phyloP scores from a whole-genome alignment of 53 echinoderm and acorn worm species.

The Astropecten irregularis region DNA sequence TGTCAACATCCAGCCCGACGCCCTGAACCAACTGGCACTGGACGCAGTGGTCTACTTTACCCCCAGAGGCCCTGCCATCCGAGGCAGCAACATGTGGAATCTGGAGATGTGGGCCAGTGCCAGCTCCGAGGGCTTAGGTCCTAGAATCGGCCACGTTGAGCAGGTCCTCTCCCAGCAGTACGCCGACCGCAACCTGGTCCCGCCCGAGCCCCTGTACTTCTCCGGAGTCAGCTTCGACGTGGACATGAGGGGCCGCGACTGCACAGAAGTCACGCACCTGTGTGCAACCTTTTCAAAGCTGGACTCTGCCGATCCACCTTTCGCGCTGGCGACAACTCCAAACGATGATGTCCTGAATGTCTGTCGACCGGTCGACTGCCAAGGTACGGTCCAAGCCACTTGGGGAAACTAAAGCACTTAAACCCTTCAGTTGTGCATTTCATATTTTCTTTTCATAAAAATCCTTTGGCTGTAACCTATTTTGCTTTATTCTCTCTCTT shows the following conservation, averaged over 20 bases:
- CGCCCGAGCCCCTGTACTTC: conserved; percentile 38
- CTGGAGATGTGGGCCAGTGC: conserved; percentile 56
- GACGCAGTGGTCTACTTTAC: conserved; percentile 28
- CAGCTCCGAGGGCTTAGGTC: conserved; percentile 40
- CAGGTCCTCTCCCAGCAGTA: conserved; percentile 45
- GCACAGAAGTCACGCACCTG: conserved; percentile 23
- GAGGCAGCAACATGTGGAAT: conserved; percentile 65
- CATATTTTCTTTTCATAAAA: background rate
- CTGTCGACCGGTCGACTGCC: conserved; percentile 32
- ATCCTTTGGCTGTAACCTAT: background rate
- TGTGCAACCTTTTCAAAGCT: conserved; percentile 58
- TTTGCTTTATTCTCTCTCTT: background rate
- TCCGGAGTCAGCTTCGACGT: background rate
- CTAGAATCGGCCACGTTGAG: background rate
- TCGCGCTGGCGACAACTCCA: conserved; percentile 17
- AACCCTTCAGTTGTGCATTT: background rate
- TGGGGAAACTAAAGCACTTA: background rate
- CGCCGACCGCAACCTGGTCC: conserved; percentile 29
- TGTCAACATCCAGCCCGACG: conserved; percentile 14
- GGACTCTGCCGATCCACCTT: conserved; percentile 31
- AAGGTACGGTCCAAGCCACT: background rate
- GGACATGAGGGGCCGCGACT: conserved; percentile 47
- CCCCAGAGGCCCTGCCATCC: conserved; percentile 25
- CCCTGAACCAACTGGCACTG: conserved; percentile 23
- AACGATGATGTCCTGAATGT: conserved; percentile 5